These are phyloP conservation scores for Patella pellucida DNA, from an alignment of 2,888 invertebrate species.

Conservation along the genomic window DNA sequence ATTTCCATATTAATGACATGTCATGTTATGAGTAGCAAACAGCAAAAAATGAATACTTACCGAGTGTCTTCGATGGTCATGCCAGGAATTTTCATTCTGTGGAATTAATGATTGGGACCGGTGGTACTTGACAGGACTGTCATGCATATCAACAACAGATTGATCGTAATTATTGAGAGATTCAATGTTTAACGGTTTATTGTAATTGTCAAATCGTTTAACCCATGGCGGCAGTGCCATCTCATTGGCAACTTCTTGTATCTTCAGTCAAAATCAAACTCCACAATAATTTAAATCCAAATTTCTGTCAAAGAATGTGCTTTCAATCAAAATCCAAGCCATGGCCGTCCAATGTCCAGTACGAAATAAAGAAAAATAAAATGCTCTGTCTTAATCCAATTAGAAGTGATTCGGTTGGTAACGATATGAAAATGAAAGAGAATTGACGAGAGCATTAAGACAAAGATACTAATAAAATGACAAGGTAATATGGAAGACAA, in stretches of 20 bases:
- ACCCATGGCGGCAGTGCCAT: conserved; percentile 4
- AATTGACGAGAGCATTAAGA: neutral
- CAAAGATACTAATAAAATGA: neutral
- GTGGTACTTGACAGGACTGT: neutral
- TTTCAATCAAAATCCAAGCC: too few relatives aligned
- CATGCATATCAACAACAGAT: neutral
- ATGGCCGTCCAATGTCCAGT: too few relatives aligned
- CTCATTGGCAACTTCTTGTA: neutral
- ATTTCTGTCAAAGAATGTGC: neutral
- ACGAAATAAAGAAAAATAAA: neutral
- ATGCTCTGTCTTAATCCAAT: neutral
- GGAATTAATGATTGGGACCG: neutral
- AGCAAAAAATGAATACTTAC: neutral
- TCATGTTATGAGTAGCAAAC: neutral
- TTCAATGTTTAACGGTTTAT: neutral
- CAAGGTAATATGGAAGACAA: neutral
- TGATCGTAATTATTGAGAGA: neutral
- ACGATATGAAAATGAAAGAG: conserved; percentile 2
- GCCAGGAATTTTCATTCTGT: neutral
- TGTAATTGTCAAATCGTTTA: conserved; percentile 2
- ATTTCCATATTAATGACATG: neutral
- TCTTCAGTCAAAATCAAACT: neutral
- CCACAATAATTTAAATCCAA: neutral
- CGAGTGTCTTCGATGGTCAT: neutral
- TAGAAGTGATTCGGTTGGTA: neutral